Base-by-base conservation (phyloP, 2,888 invertebrate genomes). In the Leptopterna dolabrata region DNA sequence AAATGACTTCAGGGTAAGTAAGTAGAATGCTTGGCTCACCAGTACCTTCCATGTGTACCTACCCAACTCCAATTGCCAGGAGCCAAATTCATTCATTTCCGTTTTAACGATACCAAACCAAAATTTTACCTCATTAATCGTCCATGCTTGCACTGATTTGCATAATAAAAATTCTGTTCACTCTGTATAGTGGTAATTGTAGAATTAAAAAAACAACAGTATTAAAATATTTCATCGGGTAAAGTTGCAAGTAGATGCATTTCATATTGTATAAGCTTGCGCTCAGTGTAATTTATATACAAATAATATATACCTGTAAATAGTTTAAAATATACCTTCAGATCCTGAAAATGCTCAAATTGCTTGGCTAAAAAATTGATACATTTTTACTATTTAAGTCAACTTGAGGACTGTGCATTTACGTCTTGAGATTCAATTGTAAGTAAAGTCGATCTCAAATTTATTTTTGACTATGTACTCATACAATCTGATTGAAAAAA, bases 341-440 rank as follows among this genome's bases (percentile, higher is more conserved):
- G 80, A 89, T 87, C 89, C 89, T 89, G 89, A 89, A 89, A 89
- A 89, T 89, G 89, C 89, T 89, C 89, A 89, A 89, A 89, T 87
- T 88, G 89, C 89, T 89, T 89, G 88, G 89, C 89, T 88, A 88
- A 88, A 87, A n/a, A 88, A 70, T 85, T 85, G 76, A 85, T 85
- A 85, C 70, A 76, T 87, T 82, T 87, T 81, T 83, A 87, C 36
- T 83, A 87, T 86, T 87, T 73, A 84, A 73, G 81, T 84, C 81
- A 87, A 87, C 71, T 85, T 81, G 86, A 86, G 86, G 88, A 88
- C 88, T 88, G 88, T 88, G 88, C 87, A 88, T 88, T 88, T 88
- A 88, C 85, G 45, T 81, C 81, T 81, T 71, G 76, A 85, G 85
- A 85, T 85, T 85, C 63, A 71, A 85, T 55, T 27, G 19, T 27